Evolutionary conservation across 2,888 invertebrate species (phyloP), one percentile per base, ranked within the genome.

Genomic region (Andrena trimmerana): DNA sequence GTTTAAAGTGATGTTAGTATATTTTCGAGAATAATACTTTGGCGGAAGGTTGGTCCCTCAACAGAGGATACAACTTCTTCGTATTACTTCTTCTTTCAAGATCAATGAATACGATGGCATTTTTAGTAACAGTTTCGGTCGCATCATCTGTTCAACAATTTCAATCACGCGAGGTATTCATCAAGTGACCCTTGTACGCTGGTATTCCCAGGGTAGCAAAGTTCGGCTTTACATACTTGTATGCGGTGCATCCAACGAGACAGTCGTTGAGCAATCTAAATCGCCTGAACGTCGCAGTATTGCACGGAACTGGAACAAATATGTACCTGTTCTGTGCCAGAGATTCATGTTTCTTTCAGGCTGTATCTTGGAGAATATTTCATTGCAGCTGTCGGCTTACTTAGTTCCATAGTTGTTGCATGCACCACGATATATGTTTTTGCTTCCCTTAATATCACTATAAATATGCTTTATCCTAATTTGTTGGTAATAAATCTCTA

Each of bases 221-320:
- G 48, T 70, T 27, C 57, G 7, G 66, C 24, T 2, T 57, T 57
- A 13, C 67, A 50, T 48, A 42, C 20, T 27, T 13, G 16, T 24
- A 10, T 29, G 33, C 29, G 27, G 13, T 27, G 62, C 36, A 65
- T 77, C 54, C 76, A 72, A 68, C 68, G 50, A 65, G 72, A 33
- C 63, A 71, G 42, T 54, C 65, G 59, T 59, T 70, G 70, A 82
- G 70, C 73, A 71, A 78, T 70, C 62, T 48, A 69, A 66, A 82
- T 73, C 83, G 73, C 50, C 48, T 42, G 62, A 70, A 63, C 24
- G 57, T 36, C 36, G 16, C 54, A 36, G 7, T 48, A 65, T 62
- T 66, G 60, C 65, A n/a, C n/a, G 71, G 8, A 60, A 77, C 59
- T 54, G 27, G 66, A 57, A 36, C 48, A 57, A 79, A 66, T 31